Conservation (phyloP, 2,113 vertebrate species). For the Lampris incognitus region DNA sequence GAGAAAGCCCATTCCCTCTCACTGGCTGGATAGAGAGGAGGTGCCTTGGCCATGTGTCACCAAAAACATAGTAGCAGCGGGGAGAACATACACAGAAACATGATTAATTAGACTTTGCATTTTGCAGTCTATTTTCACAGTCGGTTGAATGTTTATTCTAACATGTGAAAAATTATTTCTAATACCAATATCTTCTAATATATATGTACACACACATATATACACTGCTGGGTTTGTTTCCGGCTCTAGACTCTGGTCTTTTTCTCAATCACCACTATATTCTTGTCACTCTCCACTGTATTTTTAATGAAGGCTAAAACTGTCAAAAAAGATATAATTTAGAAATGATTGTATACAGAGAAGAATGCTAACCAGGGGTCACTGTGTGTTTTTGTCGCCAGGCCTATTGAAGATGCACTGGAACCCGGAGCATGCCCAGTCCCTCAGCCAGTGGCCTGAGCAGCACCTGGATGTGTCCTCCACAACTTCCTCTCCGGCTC, state of each 20-base stretch:
- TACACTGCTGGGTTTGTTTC: too few relatives aligned
- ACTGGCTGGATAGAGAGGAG: not conserved
- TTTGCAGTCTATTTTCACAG: too few relatives aligned
- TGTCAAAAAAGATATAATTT: too few relatives aligned
- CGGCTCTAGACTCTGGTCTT: too few relatives aligned
- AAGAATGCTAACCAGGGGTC: constrained; percentile 13
- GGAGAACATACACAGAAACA: constrained; percentile 1
- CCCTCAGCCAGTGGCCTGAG: constrained; percentile 98
- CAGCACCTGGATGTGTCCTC: constrained; percentile 98
- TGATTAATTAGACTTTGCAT: not conserved
- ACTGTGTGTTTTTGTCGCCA: constrained; percentile 50
- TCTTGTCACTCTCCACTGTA: too few relatives aligned
- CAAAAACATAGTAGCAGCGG: not conserved
- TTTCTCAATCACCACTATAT: too few relatives aligned
- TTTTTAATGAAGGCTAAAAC: too few relatives aligned
- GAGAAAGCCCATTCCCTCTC: constrained; percentile 34
- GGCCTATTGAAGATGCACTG: constrained; percentile 98
- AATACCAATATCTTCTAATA: too few relatives aligned
- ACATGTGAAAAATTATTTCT: too few relatives aligned
- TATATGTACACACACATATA: too few relatives aligned
- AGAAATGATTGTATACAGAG: not conserved
- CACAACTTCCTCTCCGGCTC: constrained; percentile 94
- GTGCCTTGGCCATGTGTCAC: constrained; percentile 8
- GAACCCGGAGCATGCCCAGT: constrained; percentile 99
- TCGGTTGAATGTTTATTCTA: too few relatives aligned